Evolutionary conservation across 2,797 vertebrate genomes (phyloP), one percentile per base, ranked within the genome.

Genomic region (Clarias fuscus): DNA sequence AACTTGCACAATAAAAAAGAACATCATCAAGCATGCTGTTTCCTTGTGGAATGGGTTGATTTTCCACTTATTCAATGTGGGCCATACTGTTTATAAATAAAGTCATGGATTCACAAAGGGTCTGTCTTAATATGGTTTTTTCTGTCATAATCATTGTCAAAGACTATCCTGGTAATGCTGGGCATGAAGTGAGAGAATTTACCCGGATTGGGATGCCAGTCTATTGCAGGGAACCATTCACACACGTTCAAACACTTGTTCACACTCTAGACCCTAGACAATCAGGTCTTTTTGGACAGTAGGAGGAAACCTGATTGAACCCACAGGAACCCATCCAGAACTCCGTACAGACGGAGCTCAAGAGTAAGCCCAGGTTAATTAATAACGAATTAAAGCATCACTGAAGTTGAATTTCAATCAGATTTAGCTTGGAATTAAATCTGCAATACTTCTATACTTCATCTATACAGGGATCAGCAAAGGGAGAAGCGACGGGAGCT

Each of bases 401-500:
- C 77, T 62, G 37, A 40, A 62, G 56, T 37, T 79, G 10, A 2
- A 59, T 20, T 30, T 59, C 61, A 65, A 27, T 40, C 5, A 13
- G 37, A 40, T 59, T 64, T 64, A n/a, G 13, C 22, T 64, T 10
- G 14, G 40, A 78, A 22, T 77, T 59, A 58, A 59, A 59, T 33
- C 56, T 33, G 75, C 8, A 10, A 33, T 37, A 75, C 43, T 43
- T 30, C n/a, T 68, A 37, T 58, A 83, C 18, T 59, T 20, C 24
- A 22, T 84, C 8, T n/a, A 43, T 43, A n/a, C 33, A 62, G 53
- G 27, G 43, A 30, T 93, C 96, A 99, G 92, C 98, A 98, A 58
- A 99, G 96, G 0, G 98, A 99, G 94, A 99, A 99, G 72, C 98
- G 94, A 0, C 98, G 95, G 43, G 97, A 96, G 93, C 98, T 98